Base-by-base conservation (phyloP, 2,797 vertebrate species). In the Coregonus suidteri region DNA sequence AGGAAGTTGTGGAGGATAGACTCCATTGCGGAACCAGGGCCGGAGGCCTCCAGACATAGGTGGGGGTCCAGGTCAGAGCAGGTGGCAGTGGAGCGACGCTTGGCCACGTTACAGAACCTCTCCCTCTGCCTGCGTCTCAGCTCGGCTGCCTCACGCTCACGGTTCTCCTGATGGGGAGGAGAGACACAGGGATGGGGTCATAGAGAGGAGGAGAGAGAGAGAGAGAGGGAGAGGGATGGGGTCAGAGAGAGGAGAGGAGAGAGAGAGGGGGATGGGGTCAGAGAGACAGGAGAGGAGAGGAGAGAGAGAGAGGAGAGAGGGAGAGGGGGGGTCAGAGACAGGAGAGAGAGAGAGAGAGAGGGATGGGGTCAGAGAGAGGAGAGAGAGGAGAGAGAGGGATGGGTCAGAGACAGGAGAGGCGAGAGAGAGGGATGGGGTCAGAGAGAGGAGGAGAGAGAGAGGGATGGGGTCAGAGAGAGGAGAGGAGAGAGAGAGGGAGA, bases 1-100 rank as follows among this genome's bases (percentile, higher is more conserved):
- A 95, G 85, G 69, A 94, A 91, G 76, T 71, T 93, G 77, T 91
- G 91, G 16, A 95, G 83, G 34, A 90, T 84, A 0, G 87, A 89
- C 80, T 95, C 94, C 79, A 95, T 20, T 20, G 2, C 18, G 20
- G 77, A 31, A 80, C 80, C 1, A 86, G 79, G 3, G 75, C 83
- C 18, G 2, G 77, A 52, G 0, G 75, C 54, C 5, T 84, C 87
- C 37, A 3, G 30, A 0, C 84, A 81, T 0, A 82, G 31, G 1
- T 82, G 88, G 0, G 78, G 68, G 35, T 86, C 89, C 2, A 15
- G 34, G 2, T 47, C 73, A 0, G 92, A 91, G 70, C 87, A 86
- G 6, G 83, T 86, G 54, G 83, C 81, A 0, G 82, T 86, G 15
- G 92, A 91, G 66, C 79, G 84, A 0, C 90, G 91, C 74, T 93